phyloP scores from a whole-genome alignment of 2,888 invertebrate species.

The Rugalucina vietnamica region DNA sequence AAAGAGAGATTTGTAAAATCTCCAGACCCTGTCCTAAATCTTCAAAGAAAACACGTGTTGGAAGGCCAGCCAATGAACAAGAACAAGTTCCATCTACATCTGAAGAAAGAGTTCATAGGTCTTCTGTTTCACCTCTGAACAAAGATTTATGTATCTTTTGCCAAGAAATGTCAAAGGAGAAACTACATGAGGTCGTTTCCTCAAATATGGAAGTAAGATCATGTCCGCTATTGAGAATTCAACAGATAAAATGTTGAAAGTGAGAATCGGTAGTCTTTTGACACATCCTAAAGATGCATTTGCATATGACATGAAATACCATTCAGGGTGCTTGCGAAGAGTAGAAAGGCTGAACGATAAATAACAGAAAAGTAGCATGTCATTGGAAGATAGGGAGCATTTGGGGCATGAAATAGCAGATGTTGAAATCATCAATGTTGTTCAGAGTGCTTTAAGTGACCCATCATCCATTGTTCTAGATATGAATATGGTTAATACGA shows the following conservation, averaged over 20 bases:
- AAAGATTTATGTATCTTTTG: neutral
- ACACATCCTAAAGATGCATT: neutral
- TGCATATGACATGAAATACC: neutral
- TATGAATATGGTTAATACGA: neutral
- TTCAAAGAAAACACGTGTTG: neutral
- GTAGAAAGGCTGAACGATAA: neutral
- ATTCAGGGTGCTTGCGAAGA: neutral
- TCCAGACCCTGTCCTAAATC: neutral
- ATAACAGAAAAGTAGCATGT: neutral
- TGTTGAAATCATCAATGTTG: neutral
- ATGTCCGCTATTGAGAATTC: neutral
- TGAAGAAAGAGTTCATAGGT: neutral
- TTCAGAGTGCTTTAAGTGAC: neutral
- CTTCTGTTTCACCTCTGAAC: neutral
- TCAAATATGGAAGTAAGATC: neutral
- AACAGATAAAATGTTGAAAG: neutral
- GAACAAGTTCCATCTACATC: neutral
- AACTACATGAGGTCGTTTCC: neutral
- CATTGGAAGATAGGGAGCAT: neutral
- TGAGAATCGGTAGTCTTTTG: neutral
- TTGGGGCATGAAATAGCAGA: neutral
- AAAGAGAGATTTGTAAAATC: neutral
- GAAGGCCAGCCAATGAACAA: neutral
- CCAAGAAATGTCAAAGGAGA: neutral
- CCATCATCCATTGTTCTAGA: slow-evolving; percentile 11